A percentile compares a stretch with the other conserved stretches of the same genome.
Evolutionary conservation across 2,888 invertebrate species (phyloP).

Genomic region (Argynnis bischoffii): DNA sequence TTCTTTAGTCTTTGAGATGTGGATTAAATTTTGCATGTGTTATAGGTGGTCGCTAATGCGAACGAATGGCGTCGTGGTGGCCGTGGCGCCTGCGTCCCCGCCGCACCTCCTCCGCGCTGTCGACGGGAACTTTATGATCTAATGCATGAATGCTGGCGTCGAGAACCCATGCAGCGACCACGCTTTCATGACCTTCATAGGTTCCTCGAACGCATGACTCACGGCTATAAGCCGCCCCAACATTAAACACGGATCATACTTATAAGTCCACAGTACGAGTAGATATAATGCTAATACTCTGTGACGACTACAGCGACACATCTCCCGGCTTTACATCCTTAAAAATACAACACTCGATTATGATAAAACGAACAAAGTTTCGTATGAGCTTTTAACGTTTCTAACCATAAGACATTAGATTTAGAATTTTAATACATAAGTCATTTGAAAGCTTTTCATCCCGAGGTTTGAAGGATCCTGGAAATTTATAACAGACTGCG

Average conservation of each 20-base stretch:
- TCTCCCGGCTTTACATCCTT: background rate
- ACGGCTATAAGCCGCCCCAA: conserved; percentile 83
- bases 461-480: conserved; percentile 37
- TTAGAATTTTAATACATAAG: conserved; percentile 30
- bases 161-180: conserved; percentile 90
- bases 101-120: conserved; percentile 87
- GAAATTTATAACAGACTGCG: conserved; percentile 42
- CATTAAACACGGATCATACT: conserved; percentile 44
- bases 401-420: conserved; percentile 36
- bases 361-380: conserved; percentile 41
- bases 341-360: conserved; percentile 24
- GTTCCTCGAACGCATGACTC: conserved; percentile 90
- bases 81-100: conserved; percentile 69
- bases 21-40: conserved; percentile 6
- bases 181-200: conserved; percentile 94
- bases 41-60: conserved; percentile 84
- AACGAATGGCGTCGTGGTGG: conserved; percentile 84
- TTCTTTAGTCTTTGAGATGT: too few species aligned
- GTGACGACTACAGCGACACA: conserved; percentile 7
- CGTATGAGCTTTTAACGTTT: conserved; percentile 43
- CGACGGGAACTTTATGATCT: conserved; percentile 94
- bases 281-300: background rate
- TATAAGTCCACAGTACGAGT: background rate
- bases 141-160: conserved; percentile 96
- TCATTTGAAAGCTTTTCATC: conserved; percentile 36